Base-by-base conservation (phyloP, 2,113 vertebrate species). In the Varanus salvator region DNA sequence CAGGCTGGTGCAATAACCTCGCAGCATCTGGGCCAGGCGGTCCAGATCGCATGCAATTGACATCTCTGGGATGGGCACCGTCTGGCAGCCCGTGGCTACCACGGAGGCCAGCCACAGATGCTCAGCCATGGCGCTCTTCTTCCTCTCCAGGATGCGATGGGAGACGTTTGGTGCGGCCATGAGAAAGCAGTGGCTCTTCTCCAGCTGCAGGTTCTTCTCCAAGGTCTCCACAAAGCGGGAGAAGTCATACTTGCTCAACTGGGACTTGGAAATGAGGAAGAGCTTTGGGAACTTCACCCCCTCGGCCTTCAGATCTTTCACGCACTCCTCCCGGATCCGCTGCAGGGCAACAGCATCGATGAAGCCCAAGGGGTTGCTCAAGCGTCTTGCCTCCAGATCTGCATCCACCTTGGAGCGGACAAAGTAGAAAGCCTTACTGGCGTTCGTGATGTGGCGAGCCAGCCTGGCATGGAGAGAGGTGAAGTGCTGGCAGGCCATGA, bases 391-490 rank as follows among this genome's bases (percentile, higher is more conserved):
- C 4, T 64, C 84, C 85, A 97, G 93, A 78, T 95, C 94, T 52
- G 72, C 80, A 5, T 97, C 97, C 86, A 97, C 96, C 92, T 97
- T 97, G 88, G 96, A 96, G 74, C 97, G 96, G 87, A 97, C 95
- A 25, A 97, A 97, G 93, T 97, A 97, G 92, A 97, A 97, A 81
- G 90, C 96, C 93, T 97, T 97, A 60, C 94, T 90, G 93, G 93
- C 95, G 19, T 91, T 91, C 82, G 92, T 87, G 90, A 97, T 95
- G 87, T 96, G 93, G 0, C 64, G 3, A 48, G 97, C 97, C 91
- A 97, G 93, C 14, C 91, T 89, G 8, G 91, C 90, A 50, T 97
- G 96, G 85, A 93, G 91, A 4, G 95, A 87, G 64, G 93, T 96
- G 29, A 97, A 97, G 84, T 95, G 94, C 38, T 95, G 96, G 0